These are phyloP conservation scores for Acanthopagrus latus DNA, from an alignment of 2,797 vertebrate species.

Conservation along the genomic window DNA sequence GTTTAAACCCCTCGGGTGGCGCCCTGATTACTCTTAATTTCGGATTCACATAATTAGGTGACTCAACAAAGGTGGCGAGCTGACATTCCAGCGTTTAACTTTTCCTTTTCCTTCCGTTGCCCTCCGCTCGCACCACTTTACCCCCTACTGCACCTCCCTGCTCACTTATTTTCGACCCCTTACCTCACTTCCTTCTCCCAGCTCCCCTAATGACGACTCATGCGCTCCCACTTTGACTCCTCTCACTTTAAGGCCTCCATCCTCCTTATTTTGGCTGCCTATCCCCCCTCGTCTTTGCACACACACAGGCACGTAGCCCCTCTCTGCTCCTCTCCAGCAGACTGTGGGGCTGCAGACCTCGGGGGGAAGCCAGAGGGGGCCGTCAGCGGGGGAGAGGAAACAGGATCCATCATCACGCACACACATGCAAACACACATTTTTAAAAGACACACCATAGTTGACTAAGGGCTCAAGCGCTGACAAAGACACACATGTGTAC, in stretches of 20 bases:
- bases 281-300: conserved; percentile 47
- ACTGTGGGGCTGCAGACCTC: conserved; percentile 65
- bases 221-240: conserved; percentile 47
- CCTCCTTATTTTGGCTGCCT: conserved; percentile 58
- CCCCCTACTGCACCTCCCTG: conserved; percentile 20
- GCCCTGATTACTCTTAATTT: conserved; percentile 11
- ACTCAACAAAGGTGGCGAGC: conserved; percentile 52
- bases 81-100: conserved; percentile 44
- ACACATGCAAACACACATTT: conserved; percentile 39
- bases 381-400: conserved; percentile 73
- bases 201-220: conserved; percentile 35
- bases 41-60: conserved; percentile 28
- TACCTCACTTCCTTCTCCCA: conserved; percentile 59
- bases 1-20: conserved; percentile 10
- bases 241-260: conserved; percentile 52
- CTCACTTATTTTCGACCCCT: conserved; percentile 27
- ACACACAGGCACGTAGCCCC: conserved; percentile 21
- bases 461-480: conserved; percentile 48
- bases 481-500: conserved; percentile 29
- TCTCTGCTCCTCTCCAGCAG: conserved; percentile 64
- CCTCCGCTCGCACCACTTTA: not conserved
- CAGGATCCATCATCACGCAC: conserved; percentile 72
- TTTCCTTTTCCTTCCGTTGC: conserved; percentile 27
- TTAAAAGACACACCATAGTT: conserved; percentile 54
- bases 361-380: conserved; percentile 67